Percentiles rank a stretch among this genome's conserved stretches.
These are phyloP conservation scores for Tenualosa ilisha DNA, from an alignment of 2,797 vertebrate species.

Conservation along the genomic window DNA sequence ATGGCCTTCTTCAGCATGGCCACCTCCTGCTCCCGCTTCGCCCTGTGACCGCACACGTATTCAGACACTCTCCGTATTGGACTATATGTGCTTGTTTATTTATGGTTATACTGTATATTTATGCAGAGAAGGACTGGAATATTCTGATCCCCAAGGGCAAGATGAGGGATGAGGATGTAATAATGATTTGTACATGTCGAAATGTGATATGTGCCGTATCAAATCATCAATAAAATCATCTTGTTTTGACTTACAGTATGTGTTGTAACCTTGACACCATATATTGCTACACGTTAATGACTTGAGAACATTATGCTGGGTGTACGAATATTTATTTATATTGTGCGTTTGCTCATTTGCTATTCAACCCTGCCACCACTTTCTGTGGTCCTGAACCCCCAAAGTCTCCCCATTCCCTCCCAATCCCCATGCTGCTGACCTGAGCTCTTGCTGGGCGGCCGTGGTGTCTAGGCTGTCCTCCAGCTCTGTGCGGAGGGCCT, in stretches of 20 bases:
- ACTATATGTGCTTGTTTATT: background rate
- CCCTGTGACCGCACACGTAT: constrained; percentile 63
- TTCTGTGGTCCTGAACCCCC: background rate
- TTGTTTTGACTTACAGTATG: too few relatives aligned
- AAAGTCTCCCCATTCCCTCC: too few relatives aligned
- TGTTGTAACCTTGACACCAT: too few relatives aligned
- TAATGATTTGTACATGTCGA: background rate
- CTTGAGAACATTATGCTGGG: too few relatives aligned
- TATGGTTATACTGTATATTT: background rate
- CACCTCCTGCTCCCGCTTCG: constrained; percentile 95
- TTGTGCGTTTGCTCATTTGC: too few relatives aligned
- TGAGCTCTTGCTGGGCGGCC: constrained; percentile 93
- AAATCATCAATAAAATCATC: too few relatives aligned
- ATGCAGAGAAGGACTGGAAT: background rate
- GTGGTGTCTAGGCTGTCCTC: constrained; percentile 95
- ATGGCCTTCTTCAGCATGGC: constrained; percentile 87
- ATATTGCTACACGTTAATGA: too few relatives aligned
- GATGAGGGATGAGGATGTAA: background rate
- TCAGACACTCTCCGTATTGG: background rate
- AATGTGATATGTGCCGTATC: too few relatives aligned
- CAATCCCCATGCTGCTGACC: constrained; percentile 65
- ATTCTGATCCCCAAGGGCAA: background rate
- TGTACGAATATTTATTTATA: too few relatives aligned
- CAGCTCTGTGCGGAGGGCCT: constrained; percentile 93
- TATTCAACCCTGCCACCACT: background rate